Base-by-base conservation (phyloP, 2,797 vertebrate species). In the Malacoraja senta region DNA sequence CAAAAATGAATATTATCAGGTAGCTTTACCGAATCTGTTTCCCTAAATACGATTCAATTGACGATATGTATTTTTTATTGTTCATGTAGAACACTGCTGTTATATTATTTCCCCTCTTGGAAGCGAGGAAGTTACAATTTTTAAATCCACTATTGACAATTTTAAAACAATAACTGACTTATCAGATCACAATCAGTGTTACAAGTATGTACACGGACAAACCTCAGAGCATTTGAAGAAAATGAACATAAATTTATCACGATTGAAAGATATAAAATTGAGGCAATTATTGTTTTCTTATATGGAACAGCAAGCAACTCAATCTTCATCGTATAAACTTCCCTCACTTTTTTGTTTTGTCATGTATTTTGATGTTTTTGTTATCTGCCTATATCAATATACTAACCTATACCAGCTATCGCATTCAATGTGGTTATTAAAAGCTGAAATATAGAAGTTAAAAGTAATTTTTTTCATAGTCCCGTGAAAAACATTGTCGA, bases 381-480 rank as follows among this genome's bases (percentile, higher is more conserved):
- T 92, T 71, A 21, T 38, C 90, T 76, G 35, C 72, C 38, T 29
- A 24, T 13, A 29, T 92, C 90, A 92, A 92, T 92, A 92, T 92
- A 53, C 90, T 92, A 92, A 76, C 71, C 71, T 74, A 92, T 74
- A 74, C 35, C 71, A 53, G 71, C 26, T 92, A 44, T 53, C 29
- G 29, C 58, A 58, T 92, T 92, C 90, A 58, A 26, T 9, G 71
- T 92, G 38, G 68, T 92, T 92, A 74, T 92, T 92, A 92, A 74
- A 92, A 92, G 90, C 90, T 92, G 90, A 29, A 76, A 92, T 92
- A 71, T 53, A 92, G 74, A 74, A 92, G 35, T 76, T 92, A 53
- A 92, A 92, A 76, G 71, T 91, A 91, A 74, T 76, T 92, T 76
- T 92, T 74, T 74, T 80, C 38, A 61, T 24, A 63, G 71, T 76